A percentile compares a stretch with the other conserved stretches of the same genome.
phyloP scores from a whole-genome alignment of 1,140 invertebrate species.

The Teleopsis dalmanni region DNA sequence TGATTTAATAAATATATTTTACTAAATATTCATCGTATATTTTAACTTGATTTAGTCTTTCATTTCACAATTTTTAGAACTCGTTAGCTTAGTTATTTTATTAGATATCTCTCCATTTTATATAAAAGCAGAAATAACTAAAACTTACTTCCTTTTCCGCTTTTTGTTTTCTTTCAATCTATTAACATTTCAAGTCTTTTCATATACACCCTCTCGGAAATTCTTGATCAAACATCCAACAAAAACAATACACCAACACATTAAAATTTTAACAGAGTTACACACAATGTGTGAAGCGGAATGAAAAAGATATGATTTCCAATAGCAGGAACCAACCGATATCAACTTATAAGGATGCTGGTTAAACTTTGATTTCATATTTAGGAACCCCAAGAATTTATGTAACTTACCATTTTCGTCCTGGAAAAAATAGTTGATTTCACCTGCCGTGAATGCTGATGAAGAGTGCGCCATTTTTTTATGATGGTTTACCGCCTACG shows the following conservation, averaged over 20 bases:
- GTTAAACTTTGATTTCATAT: background rate
- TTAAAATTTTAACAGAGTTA: background rate
- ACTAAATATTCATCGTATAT: background rate
- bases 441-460: conserved; percentile 22
- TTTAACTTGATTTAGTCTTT: background rate
- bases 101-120: background rate
- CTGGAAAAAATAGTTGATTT: conserved; percentile 38
- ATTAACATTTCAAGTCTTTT: background rate
- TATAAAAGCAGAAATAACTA: background rate
- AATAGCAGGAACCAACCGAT: background rate
- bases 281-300: background rate
- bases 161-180: background rate
- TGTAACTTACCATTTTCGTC: conserved; percentile 38
- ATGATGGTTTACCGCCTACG: background rate
- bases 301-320: conserved; percentile 2
- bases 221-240: background rate
- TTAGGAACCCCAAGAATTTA: background rate
- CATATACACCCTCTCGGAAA: background rate
- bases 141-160: conserved; percentile 5
- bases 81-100: background rate
- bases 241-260: background rate
- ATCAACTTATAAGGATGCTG: background rate
- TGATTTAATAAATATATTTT: background rate
- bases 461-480: conserved; percentile 37
- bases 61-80: background rate